A percentile compares a stretch with the other conserved stretches of the same genome.
phyloP scores from a whole-genome alignment of 2,888 invertebrate genomes.

The Cetonia aurata region DNA sequence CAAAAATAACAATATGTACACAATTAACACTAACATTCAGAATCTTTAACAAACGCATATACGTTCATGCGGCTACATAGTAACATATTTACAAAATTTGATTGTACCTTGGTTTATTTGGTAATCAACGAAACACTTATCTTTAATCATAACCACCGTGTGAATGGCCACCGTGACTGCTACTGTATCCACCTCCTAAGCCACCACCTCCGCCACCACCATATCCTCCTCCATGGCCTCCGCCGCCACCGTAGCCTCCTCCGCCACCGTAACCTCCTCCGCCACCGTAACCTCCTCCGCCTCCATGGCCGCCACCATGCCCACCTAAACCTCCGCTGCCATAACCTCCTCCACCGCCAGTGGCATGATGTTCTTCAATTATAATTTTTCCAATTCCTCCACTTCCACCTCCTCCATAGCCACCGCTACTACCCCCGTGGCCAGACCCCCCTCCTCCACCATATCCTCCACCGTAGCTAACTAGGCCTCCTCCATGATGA shows the following conservation, averaged over 20 bases:
- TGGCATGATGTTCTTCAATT: conserved; percentile 38
- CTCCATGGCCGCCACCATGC: conserved; percentile 26
- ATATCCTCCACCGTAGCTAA: conserved; percentile 58
- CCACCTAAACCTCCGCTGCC: conserved; percentile 42
- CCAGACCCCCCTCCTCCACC: conserved; percentile 60
- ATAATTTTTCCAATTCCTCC: conserved; percentile 6
- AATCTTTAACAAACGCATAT: conserved; percentile 14
- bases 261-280: conserved; percentile 51
- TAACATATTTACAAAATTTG: conserved; percentile 20
- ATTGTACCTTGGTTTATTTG: conserved; percentile 13
- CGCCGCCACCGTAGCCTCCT: conserved; percentile 56
- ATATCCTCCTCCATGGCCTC: conserved; percentile 44
- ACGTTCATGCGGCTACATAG: background rate
- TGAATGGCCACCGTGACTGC: conserved; percentile 38
- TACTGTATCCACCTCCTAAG: conserved; percentile 35
- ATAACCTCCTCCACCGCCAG: conserved; percentile 41
- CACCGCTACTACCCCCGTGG: conserved; percentile 35
- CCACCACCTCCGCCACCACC: conserved; percentile 39
- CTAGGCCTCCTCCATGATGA: conserved; percentile 46
- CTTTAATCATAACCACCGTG: conserved; percentile 46
- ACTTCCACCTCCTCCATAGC: conserved; percentile 40
- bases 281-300: conserved; percentile 30
- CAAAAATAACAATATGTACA: conserved; percentile 20
- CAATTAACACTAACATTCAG: conserved; percentile 17
- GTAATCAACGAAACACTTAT: background rate